phyloP scores from a whole-genome alignment of 2,113 vertebrate genomes.

The Colaptes auratus region DNA sequence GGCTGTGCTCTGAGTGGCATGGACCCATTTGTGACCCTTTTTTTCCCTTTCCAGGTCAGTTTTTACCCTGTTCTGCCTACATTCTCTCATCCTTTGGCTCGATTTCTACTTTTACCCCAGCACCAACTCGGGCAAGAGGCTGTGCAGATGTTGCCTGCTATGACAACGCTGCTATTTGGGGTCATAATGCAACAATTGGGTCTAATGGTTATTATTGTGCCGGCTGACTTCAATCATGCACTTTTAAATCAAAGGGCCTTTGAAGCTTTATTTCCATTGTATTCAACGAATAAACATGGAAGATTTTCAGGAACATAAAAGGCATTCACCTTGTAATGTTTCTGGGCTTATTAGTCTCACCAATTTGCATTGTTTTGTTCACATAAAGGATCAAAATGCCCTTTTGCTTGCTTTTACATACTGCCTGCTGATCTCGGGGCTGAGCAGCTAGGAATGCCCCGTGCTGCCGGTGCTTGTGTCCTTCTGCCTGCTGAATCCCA shows the following conservation, averaged over 20 bases:
- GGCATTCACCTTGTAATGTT: slow-evolving; percentile 54
- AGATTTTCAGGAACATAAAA: slow-evolving; percentile 45
- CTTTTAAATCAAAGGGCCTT: slow-evolving; percentile 63
- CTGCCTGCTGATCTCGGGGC: neutral
- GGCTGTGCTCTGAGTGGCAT: neutral
- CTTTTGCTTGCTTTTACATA: slow-evolving; percentile 43
- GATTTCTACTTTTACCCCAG: neutral
- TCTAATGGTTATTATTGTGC: slow-evolving; percentile 27
- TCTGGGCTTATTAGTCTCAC: slow-evolving; percentile 53
- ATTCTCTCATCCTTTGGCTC: neutral
- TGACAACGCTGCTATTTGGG: neutral
- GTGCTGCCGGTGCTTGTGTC: neutral
- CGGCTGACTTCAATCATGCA: slow-evolving; percentile 4
- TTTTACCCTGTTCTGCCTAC: neutral
- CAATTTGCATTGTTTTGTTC: slow-evolving; percentile 66
- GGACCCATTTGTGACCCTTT: neutral
- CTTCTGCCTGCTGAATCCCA: slow-evolving; percentile 30
- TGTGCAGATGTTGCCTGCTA: neutral
- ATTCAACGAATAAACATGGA: slow-evolving; percentile 54
- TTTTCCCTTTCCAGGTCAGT: neutral
- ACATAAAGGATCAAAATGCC: slow-evolving; percentile 68
- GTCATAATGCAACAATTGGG: neutral
- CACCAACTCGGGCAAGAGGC: neutral
- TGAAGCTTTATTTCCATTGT: slow-evolving; percentile 54
- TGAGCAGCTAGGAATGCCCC: neutral